Evolutionary conservation across 2,888 invertebrate genomes (phyloP).

Genomic region (Diabrotica balteata): DNA sequence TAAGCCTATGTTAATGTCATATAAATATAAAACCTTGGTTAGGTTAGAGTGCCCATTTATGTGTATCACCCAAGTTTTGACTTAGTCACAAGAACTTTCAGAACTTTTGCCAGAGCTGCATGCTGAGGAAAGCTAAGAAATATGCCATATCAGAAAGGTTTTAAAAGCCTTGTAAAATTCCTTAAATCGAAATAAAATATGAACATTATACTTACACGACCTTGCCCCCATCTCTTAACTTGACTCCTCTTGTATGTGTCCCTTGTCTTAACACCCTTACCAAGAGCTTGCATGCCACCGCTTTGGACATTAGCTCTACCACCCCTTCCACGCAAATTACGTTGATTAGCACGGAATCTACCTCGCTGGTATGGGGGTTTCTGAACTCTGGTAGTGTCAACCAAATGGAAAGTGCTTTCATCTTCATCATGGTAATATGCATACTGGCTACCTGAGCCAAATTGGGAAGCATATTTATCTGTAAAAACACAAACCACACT

Average conservation of each 20-base stretch:
- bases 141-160: too few relatives aligned
- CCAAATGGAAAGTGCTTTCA: conserved; percentile 97
- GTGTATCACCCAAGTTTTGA: too few relatives aligned
- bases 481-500: conserved; percentile 37
- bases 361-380: conserved; percentile 94
- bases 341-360: conserved; percentile 81
- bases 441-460: conserved; percentile 95
- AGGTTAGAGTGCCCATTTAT: too few relatives aligned
- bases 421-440: conserved; percentile 99
- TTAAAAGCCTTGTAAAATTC: too few relatives aligned
- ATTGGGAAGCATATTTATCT: conserved; percentile 92
- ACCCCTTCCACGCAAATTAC: conserved; percentile 73
- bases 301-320: conserved; percentile 73
- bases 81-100: too few relatives aligned
- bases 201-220: conserved; percentile 60
- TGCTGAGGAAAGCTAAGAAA: too few relatives aligned
- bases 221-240: conserved; percentile 88
- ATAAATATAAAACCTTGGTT: too few relatives aligned
- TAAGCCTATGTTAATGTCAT: too few relatives aligned
- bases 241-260: conserved; percentile 75
- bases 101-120: too few relatives aligned
- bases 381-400: conserved; percentile 89
- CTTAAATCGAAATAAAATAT: not conserved
- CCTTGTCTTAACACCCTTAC: conserved; percentile 81
- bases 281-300: conserved; percentile 81